phyloP scores from a whole-genome alignment of 2,797 vertebrate species.

The Podarcis lilfordi region DNA sequence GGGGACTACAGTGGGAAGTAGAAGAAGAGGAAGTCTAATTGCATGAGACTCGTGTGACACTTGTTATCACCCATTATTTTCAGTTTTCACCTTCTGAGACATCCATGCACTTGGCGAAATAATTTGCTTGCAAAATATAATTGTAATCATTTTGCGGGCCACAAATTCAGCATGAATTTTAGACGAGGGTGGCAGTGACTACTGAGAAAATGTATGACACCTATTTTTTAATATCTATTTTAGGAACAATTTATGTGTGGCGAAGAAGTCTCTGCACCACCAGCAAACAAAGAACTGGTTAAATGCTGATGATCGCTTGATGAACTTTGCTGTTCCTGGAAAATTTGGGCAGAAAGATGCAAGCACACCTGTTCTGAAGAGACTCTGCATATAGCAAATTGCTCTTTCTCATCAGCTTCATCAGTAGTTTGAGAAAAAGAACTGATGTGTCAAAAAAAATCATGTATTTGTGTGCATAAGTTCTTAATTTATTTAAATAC shows the following conservation, averaged over 20 bases:
- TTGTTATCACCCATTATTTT: too few relatives aligned
- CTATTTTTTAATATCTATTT: conserved; percentile 42
- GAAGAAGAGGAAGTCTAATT: too few relatives aligned
- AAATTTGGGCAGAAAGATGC: conserved; percentile 4
- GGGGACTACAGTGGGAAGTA: too few relatives aligned
- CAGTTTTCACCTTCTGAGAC: not conserved
- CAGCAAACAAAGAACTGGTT: conserved; percentile 77
- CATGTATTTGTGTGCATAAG: conserved; percentile 17
- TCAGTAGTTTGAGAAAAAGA: conserved; percentile 11
- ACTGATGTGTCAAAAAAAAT: not conserved
- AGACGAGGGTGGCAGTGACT: not conserved
- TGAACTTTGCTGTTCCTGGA: conserved; percentile 35
- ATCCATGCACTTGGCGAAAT: not conserved
- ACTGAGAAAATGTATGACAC: not conserved
- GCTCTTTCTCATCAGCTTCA: not conserved
- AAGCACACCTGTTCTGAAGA: not conserved
- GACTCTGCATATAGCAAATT: conserved; percentile 28
- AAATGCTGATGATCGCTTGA: conserved; percentile 75
- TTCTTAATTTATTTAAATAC: rapidly evolving
- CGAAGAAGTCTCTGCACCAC: conserved; percentile 78
- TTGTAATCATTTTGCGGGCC: not conserved
- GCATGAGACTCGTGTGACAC: too few relatives aligned
- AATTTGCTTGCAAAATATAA: not conserved
- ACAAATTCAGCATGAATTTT: not conserved
- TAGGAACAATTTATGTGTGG: conserved; percentile 84